phyloP scores from a whole-genome alignment of 2,113 vertebrate species.

The Bettongia penicillata region DNA sequence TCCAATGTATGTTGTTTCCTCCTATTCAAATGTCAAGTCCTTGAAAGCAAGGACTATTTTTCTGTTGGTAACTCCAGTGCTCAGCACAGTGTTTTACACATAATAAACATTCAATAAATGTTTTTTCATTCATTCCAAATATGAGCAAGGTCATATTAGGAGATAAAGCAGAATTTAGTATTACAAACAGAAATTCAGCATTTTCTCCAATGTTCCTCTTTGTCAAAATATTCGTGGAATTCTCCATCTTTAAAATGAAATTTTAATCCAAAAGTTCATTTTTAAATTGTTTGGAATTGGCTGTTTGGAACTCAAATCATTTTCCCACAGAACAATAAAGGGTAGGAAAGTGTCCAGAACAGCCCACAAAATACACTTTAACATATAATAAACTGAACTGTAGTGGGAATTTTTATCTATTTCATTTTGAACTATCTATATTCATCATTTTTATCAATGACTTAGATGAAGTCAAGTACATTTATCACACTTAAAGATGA shows the following conservation, averaged over 20 bases:
- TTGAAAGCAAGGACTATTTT: background rate
- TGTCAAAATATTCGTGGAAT: background rate
- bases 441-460: background rate
- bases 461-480: background rate
- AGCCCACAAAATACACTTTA: background rate
- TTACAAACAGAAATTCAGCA: background rate
- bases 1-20: background rate
- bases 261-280: conserved; percentile 7
- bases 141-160: background rate
- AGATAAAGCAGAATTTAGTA: background rate
- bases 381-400: conserved; percentile 1
- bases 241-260: background rate
- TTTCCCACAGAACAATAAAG: conserved; percentile 15
- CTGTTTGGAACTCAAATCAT: background rate
- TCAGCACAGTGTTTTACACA: background rate
- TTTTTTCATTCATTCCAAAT: background rate
- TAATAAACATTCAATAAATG: background rate
- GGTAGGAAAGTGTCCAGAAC: background rate
- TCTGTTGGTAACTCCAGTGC: background rate
- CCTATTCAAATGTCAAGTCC: background rate
- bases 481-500: background rate
- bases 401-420: background rate
- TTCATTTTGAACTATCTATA: background rate
- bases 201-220: background rate
- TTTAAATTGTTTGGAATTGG: background rate